Evolutionary conservation across 1,140 invertebrate genomes (phyloP), one percentile per base, ranked within the genome.

Genomic region (Argopecten irradians): DNA sequence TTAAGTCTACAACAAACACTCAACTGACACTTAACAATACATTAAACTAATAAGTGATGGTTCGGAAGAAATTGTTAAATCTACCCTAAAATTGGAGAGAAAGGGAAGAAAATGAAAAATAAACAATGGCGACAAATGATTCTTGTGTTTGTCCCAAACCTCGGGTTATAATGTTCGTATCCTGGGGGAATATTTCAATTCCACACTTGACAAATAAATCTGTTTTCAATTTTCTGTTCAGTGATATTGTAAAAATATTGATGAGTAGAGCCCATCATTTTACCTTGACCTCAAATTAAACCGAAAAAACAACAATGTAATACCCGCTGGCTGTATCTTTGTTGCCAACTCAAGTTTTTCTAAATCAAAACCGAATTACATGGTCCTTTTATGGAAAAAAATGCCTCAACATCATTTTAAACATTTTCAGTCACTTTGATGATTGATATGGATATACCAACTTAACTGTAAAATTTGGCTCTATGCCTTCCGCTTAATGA

Each of bases 1-100:
- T 71, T 71, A 71, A 71, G 55, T 71, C n/a, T 71, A 71, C 55
- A 28, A 71, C 55, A 71, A 71, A 71, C 55, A 28, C 28, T 71
- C 55, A 71, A 7, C 55, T 71, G 55, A n/a, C 55, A 71, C 55
- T 71, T 71, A 71, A 71, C 55, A 71, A 71, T 71, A 71, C n/a
- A 71, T 71, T 71, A 71, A 71, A 71, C 55, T 71, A 71, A 71
- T 71, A 71, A 71, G 8, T 71, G 55, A 71, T n/a, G 22, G 55
- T n/a, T 71, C 55, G 28, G 55, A 71, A 71, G 55, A 71, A 71
- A 71, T 71, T 71, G 55, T n/a, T 71, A 71, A 71, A 71, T 28
- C 55, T 71, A 71, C 8, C 55, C 55, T 71, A 71, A 71, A 71
- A 71, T 71, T 71, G 55, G 55, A 16, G 13, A 71, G 55, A 71